Evolutionary conservation across 2,797 vertebrate genomes (phyloP).

Genomic region (Scomberomorus guttatus): DNA sequence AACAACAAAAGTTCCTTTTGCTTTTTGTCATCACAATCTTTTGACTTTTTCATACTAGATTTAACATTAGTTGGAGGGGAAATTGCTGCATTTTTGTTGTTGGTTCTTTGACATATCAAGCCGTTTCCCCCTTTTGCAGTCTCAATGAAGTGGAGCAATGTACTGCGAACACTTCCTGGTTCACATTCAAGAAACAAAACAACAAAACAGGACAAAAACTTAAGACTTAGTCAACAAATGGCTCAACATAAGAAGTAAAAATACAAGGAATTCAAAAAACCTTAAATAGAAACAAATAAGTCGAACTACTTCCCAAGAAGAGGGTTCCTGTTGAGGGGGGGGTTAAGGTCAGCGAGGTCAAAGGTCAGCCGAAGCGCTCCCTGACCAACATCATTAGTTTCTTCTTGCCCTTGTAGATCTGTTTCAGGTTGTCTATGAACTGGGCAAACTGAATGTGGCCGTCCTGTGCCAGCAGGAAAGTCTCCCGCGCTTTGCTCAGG

Average conservation of each 20-base stretch:
- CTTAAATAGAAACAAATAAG: constrained; percentile 77
- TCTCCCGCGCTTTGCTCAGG: constrained; percentile 97
- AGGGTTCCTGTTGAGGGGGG: constrained; percentile 51
- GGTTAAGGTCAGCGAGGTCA: not conserved
- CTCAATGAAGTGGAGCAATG: constrained; percentile 70
- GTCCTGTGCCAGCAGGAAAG: constrained; percentile 96
- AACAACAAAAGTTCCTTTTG: constrained; percentile 58
- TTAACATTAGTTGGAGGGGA: constrained; percentile 57
- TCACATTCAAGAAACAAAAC: constrained; percentile 80
- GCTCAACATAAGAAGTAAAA: constrained; percentile 80
- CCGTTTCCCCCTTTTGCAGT: constrained; percentile 52
- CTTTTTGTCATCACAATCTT: constrained; percentile 68
- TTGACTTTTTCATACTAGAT: constrained; percentile 64
- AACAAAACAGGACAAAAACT: constrained; percentile 64
- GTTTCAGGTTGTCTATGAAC: constrained; percentile 99
- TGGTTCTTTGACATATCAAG: constrained; percentile 75
- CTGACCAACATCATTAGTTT: constrained; percentile 98
- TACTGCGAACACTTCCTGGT: constrained; percentile 76
- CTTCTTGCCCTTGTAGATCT: constrained; percentile 99
- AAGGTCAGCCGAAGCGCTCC: constrained; percentile 94
- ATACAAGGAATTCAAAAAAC: constrained; percentile 63
- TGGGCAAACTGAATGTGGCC: constrained; percentile 98
- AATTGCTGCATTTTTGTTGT: constrained; percentile 59
- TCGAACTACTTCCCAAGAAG: constrained; percentile 64
- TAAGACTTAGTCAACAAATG: constrained; percentile 76